These are phyloP conservation scores for Heliconius ethilla DNA, from an alignment of 2,888 invertebrate genomes.

Conservation along the genomic window DNA sequence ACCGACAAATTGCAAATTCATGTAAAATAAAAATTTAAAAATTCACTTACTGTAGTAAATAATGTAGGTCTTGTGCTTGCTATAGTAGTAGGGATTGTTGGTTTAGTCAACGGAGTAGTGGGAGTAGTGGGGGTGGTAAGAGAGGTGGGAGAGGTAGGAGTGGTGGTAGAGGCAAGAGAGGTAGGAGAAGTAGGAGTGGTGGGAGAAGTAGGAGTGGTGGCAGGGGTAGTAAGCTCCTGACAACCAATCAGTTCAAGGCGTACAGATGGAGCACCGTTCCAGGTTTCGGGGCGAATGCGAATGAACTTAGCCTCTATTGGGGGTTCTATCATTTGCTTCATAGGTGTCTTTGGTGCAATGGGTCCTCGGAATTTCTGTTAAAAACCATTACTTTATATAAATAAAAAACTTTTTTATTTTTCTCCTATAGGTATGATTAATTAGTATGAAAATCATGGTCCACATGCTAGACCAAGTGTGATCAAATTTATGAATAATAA, in stretches of 20 bases:
- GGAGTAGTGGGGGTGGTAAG: conserved; percentile 42
- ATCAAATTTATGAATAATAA: too few relatives aligned
- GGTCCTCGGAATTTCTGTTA: conserved; percentile 88
- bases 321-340: conserved; percentile 84
- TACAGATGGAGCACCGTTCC: conserved; percentile 85
- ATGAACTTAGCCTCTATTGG: conserved; percentile 89
- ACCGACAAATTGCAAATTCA: background rate
- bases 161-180: conserved; percentile 4
- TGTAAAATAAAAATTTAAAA: background rate
- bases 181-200: conserved; percentile 43
- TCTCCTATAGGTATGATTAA: background rate
- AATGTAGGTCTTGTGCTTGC: background rate
- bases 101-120: background rate
- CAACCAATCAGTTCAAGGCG: conserved; percentile 90
- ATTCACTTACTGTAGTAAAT: conserved; percentile 36
- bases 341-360: conserved; percentile 79
- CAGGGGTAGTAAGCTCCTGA: conserved; percentile 50
- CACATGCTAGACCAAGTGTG: too few relatives aligned
- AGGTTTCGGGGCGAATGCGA: conserved; percentile 87
- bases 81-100: conserved; percentile 25
- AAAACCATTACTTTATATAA: background rate
- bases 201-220: conserved; percentile 40
- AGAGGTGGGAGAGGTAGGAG: conserved; percentile 41
- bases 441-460: too few relatives aligned
- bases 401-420: background rate